These are phyloP conservation scores for Eulemur albifrons DNA, from an alignment of 2,797 vertebrate species.

Conservation along the genomic window DNA sequence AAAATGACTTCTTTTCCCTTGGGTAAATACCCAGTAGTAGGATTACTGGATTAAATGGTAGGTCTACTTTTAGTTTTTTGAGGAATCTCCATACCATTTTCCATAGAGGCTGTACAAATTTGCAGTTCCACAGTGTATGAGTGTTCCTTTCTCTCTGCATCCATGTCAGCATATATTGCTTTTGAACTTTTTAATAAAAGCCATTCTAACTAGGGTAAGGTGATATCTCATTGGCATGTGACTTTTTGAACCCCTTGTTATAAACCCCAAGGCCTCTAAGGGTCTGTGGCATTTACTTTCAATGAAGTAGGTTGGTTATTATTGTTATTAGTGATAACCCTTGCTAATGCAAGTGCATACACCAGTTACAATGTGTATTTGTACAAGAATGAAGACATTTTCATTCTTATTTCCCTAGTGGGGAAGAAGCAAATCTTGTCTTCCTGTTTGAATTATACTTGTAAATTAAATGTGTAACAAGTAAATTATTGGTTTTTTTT, in stretches of 20 bases:
- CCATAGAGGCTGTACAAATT: background rate
- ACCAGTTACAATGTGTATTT: background rate
- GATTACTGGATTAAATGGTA: background rate
- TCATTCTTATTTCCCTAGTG: background rate
- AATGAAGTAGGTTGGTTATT: background rate
- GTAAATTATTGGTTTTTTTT: background rate
- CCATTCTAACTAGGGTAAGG: background rate
- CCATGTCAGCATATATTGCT: background rate
- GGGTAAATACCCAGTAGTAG: background rate
- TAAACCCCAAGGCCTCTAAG: background rate
- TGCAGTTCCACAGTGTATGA: background rate
- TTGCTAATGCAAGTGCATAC: background rate
- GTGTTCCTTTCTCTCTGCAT: background rate
- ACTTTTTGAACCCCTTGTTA: slow-evolving; percentile 5
- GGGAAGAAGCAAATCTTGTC: background rate
- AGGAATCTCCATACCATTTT: background rate
- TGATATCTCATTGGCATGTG: background rate
- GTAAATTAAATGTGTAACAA: slow-evolving; percentile 24
- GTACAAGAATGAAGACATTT: background rate
- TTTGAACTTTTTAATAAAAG: background rate
- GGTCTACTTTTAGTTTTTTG: background rate
- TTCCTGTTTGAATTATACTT: slow-evolving; percentile 38
- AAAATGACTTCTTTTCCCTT: background rate
- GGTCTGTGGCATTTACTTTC: background rate
- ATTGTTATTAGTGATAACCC: background rate